Evolutionary conservation across 2,113 vertebrate species (phyloP), one percentile per base, ranked within the genome.

Genomic region (Eretmochelys imbricata): DNA sequence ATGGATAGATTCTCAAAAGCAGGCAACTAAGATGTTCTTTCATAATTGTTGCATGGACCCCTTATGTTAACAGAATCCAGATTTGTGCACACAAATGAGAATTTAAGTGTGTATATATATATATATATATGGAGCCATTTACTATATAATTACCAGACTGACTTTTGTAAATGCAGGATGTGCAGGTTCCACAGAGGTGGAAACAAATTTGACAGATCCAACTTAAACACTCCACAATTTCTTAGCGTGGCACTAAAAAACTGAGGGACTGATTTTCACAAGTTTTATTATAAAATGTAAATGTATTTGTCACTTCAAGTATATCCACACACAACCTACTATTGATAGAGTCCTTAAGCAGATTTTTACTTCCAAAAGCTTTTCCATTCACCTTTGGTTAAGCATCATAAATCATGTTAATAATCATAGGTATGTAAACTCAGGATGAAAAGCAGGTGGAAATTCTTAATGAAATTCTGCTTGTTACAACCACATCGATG

Each of bases 381-480:
- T 86, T 94, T 91, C 57, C 38, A 48, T 78, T 95, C 90, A 94
- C 55, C 88, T 96, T 86, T 48, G 54, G 62, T 89, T 92, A 88
- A 91, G 85, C 85, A 85, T 96, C 89, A 83, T 13, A 53, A 95
- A 92, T 72, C 81, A 84, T 9, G n/a, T 72, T 35, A 2, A 54
- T 85, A 94, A 88, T 93, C 65, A 90, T 25, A 92, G 0, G 0
- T 48, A 78, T 55, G 90, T 55, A 88, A 89, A 93, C 78, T 95
- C 46, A 48, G 79, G 38, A 88, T 16, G 81, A 95, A 95, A 96
- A 96, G 90, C 87, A 93, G 87, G 85, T 53, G 25, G 91, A 53
- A 94, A 94, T 94, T 91, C 89, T 76, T 95, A 80, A 55, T 0
- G 1, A 82, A 91, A 80, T 62, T 20, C 88, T 57, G 51, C 81